Percentiles rank a stretch among this genome's conserved stretches.
These are phyloP conservation scores for Antrozous pallidus DNA, from an alignment of 2,797 vertebrate species.

Conservation along the genomic window DNA sequence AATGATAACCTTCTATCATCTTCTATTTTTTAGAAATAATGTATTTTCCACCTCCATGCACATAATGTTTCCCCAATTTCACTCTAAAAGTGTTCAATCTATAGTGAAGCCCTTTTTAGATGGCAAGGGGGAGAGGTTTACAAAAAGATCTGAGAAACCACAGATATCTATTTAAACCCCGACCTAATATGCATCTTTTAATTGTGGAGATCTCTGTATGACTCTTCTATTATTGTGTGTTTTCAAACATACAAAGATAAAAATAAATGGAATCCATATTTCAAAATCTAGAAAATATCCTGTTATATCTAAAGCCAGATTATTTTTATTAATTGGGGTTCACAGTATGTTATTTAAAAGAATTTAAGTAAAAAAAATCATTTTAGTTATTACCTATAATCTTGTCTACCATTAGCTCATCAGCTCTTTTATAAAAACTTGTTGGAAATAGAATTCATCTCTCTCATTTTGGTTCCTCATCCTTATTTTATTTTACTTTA, in stretches of 20 bases:
- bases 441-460: neutral
- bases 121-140: slow-evolving; percentile 38
- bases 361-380: neutral
- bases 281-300: slow-evolving; percentile 29
- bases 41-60: slow-evolving; percentile 68
- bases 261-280: neutral
- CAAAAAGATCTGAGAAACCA: slow-evolving; percentile 47
- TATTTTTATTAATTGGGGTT: neutral
- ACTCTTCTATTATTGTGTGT: neutral
- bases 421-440: neutral
- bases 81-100: slow-evolving; percentile 55
- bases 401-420: neutral
- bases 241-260: slow-evolving; percentile 40
- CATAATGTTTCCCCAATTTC: slow-evolving; percentile 62
- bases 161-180: slow-evolving; percentile 52
- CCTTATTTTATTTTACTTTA: neutral
- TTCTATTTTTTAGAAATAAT: slow-evolving; percentile 69
- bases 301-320: neutral
- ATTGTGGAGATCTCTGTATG: neutral
- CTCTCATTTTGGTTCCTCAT: neutral
- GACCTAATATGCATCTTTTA: neutral
- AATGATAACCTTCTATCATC: slow-evolving; percentile 64
- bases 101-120: slow-evolving; percentile 44
- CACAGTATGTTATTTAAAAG: neutral
- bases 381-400: neutral